Conservation (phyloP, 1,140 invertebrate species). For the Drosophila jambulina region DNA sequence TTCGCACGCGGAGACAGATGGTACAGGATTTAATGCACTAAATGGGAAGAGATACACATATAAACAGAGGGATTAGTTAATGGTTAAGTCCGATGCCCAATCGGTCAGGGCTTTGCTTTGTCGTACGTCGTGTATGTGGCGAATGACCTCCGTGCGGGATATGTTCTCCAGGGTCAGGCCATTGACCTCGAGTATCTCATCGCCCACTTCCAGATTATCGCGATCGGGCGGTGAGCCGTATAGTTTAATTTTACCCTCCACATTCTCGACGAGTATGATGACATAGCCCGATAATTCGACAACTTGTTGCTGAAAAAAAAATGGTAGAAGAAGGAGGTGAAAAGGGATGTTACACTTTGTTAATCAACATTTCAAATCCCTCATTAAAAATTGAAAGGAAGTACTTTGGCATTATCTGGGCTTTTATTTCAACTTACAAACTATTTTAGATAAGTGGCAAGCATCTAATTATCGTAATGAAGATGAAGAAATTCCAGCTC, state of each 20-base stretch:
- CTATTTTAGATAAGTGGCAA: neutral
- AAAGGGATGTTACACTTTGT: neutral
- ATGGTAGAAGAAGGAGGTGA: neutral
- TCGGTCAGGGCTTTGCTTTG: neutral
- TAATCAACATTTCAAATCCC: neutral
- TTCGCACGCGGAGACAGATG: slow-evolving; percentile 96
- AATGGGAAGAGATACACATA: neutral
- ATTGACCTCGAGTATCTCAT: slow-evolving; percentile 98
- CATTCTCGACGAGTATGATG: slow-evolving; percentile 96
- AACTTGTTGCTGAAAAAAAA: slow-evolving; percentile 86
- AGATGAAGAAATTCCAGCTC: neutral
- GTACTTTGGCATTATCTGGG: neutral
- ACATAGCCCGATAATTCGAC: slow-evolving; percentile 98
- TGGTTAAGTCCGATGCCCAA: no score
- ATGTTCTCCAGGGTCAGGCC: slow-evolving; percentile 95
- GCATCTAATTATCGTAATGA: neutral
- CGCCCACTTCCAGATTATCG: slow-evolving; percentile 96
- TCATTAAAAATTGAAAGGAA: neutral
- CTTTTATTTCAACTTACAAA: neutral
- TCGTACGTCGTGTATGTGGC: slow-evolving; percentile 96
- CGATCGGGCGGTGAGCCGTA: slow-evolving; percentile 98
- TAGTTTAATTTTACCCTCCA: slow-evolving; percentile 97
- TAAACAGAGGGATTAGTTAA: neutral
- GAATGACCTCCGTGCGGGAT: slow-evolving; percentile 94
- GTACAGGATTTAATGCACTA: slow-evolving; percentile 97